Evolutionary conservation across 2,113 vertebrate species (phyloP).

Genomic region (Barbus barbus): DNA sequence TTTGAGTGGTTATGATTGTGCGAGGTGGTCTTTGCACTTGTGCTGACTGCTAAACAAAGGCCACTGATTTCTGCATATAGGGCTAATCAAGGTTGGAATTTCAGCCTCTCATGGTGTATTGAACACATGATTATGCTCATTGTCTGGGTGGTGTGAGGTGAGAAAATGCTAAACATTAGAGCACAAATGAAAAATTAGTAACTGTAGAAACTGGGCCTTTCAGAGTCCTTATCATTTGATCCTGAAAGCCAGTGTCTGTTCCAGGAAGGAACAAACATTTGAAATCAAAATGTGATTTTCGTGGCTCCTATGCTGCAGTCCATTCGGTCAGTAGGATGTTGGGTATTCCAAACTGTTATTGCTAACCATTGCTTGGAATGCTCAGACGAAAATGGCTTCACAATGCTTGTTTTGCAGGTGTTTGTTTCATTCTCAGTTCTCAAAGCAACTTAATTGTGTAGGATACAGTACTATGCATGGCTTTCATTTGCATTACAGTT

Average conservation of each 20-base stretch:
- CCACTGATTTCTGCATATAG: constrained; percentile 63
- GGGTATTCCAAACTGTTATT: neutral
- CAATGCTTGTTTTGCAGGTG: neutral
- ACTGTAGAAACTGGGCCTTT: neutral
- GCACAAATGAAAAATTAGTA: neutral
- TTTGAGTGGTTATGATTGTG: constrained; percentile 43
- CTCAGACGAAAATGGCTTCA: neutral
- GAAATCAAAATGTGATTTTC: neutral
- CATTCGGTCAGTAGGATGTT: neutral
- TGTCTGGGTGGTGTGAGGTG: constrained; percentile 52
- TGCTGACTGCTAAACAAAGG: constrained; percentile 62
- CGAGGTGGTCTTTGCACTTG: constrained; percentile 38
- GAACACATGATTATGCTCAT: constrained; percentile 66
- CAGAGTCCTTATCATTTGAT: neutral
- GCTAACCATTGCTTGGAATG: neutral
- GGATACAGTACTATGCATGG: neutral
- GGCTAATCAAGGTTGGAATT: constrained; percentile 65
- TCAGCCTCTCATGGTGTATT: constrained; percentile 48
- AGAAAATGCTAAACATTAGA: constrained; percentile 24
- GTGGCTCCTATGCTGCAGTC: neutral
- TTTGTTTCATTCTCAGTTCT: neutral
- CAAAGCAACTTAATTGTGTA: neutral
- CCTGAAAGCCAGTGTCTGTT: neutral
- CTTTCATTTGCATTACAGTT: neutral
- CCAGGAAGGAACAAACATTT: neutral